A percentile compares a stretch with the other conserved stretches of the same genome.
phyloP scores from a whole-genome alignment of 92 coral and sea anemone genomes.

The Heteractis magnifica region DNA sequence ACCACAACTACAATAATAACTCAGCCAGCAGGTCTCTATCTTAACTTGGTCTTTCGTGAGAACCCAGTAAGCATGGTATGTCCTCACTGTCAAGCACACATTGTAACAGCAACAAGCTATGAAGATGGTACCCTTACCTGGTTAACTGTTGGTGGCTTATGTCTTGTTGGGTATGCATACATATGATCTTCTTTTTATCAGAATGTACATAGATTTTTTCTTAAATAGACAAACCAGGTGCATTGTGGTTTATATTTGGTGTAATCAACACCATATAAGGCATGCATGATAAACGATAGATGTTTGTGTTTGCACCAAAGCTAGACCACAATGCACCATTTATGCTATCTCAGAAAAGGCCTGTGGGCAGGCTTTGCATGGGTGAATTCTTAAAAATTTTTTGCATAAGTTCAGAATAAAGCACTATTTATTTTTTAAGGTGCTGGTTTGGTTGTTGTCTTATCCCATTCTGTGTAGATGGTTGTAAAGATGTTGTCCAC shows the following conservation, averaged over 20 bases:
- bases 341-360: too few relatives aligned
- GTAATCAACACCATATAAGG: too few relatives aligned
- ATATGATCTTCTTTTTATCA: too few relatives aligned
- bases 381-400: too few relatives aligned
- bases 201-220: too few relatives aligned
- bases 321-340: too few relatives aligned
- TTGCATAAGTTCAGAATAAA: too few relatives aligned
- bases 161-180: conserved; percentile 70
- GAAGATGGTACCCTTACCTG: conserved; percentile 89
- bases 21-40: conserved; percentile 49
- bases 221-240: too few relatives aligned
- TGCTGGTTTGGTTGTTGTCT: conserved; percentile 90
- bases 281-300: too few relatives aligned
- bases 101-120: conserved; percentile 79
- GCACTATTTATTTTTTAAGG: conserved; percentile 21
- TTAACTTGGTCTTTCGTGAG: conserved; percentile 74
- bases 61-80: conserved; percentile 95
- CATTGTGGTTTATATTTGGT: too few relatives aligned
- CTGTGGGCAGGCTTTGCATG: too few relatives aligned
- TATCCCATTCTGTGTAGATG: conserved; percentile 81
- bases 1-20: conserved; percentile 75
- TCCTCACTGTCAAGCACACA: conserved; percentile 92
- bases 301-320: too few relatives aligned
- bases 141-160: conserved; percentile 83
- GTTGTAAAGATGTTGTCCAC: conserved; percentile 83